Evolutionary conservation across 2,113 vertebrate genomes (phyloP).

Genomic region (Illadopsis cleaveri): DNA sequence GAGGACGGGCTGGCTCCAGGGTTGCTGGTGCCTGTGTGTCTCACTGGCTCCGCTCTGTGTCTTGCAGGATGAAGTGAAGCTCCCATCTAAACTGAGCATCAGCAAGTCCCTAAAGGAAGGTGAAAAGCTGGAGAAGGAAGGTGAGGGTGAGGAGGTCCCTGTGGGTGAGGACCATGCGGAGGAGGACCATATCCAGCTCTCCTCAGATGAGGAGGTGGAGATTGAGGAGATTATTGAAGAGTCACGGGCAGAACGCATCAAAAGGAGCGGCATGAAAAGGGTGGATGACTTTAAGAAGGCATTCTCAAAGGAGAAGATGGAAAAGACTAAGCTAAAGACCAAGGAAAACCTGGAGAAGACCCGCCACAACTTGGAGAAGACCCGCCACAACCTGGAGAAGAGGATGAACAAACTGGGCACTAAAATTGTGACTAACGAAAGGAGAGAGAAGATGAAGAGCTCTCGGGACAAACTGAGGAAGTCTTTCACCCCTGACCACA

Average conservation of each 20-base stretch:
- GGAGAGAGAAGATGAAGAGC: constrained; percentile 89
- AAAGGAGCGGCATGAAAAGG: constrained; percentile 88
- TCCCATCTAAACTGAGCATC: constrained; percentile 86
- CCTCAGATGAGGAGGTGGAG: constrained; percentile 92
- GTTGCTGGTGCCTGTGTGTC: not conserved
- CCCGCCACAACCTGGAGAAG: constrained; percentile 90
- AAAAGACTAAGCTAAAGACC: constrained; percentile 91
- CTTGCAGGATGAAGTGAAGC: constrained; percentile 88
- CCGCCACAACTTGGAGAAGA: constrained; percentile 94
- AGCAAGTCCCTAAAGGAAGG: constrained; percentile 82
- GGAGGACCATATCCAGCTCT: constrained; percentile 75
- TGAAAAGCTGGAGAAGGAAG: constrained; percentile 77
- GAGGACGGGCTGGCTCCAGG: not conserved
- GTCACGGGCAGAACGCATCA: constrained; percentile 91
- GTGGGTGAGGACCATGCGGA: constrained; percentile 79
- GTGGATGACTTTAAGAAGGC: constrained; percentile 96
- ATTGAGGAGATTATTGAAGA: constrained; percentile 93
- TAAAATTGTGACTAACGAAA: constrained; percentile 88
- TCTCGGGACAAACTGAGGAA: constrained; percentile 93
- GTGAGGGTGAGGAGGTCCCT: constrained; percentile 73
- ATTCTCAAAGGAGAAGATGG: constrained; percentile 96
- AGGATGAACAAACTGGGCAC: constrained; percentile 94
- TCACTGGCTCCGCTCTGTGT: constrained; percentile 46
- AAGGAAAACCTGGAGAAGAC: constrained; percentile 96
- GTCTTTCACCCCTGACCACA: constrained; percentile 91